Base-by-base conservation (phyloP, 2,113 vertebrate species). In the Heterochromis multidens region DNA sequence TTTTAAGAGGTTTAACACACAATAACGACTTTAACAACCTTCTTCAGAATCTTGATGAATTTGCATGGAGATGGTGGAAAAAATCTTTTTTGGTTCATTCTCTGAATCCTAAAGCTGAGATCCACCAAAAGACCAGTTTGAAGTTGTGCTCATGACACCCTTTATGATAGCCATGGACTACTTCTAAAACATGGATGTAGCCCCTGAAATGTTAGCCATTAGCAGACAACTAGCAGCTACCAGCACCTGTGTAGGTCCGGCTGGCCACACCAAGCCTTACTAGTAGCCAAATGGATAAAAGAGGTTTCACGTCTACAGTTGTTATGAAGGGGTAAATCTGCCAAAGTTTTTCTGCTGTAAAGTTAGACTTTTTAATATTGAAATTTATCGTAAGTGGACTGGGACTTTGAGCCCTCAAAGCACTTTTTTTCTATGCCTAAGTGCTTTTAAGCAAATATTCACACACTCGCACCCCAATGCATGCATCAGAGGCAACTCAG, bases 171-270 rank as follows among this genome's bases (percentile, higher is more conserved):
- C 14, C 43, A 16, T 1, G 23, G 35, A 23, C 2, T n/a, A 2
- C 40, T 40, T 67, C 62, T 67, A 67, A 25, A 40, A 25, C 0
- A 40, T 3, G 8, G 35, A 25, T 9, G 35, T 25, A 43, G 7
- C 33, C 33, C 33, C 33, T 35, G 40, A 43, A 43, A 43, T 43
- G 40, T 43, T 11, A 10, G 10, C 10, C 37, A 40, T 40, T 11
- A 14, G 14, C 13, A 49, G 46, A 14, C 14, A 49, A 17, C 43
- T 49, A 29, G 7, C 2, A 40, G 9, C 37, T 5, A 9, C 37
- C 3, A 6, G 33, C 33, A 35, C 33, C 5, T 6, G 3, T 35
- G 33, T 10, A 40, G 0, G 7, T 10, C 35, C 62, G 23, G 0
- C 35, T 1, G 4, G 21, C 23, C 7, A 7, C 35, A 25, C 35